Evolutionary conservation across 2,888 invertebrate species (phyloP).

Genomic region (Morpho achilles): DNA sequence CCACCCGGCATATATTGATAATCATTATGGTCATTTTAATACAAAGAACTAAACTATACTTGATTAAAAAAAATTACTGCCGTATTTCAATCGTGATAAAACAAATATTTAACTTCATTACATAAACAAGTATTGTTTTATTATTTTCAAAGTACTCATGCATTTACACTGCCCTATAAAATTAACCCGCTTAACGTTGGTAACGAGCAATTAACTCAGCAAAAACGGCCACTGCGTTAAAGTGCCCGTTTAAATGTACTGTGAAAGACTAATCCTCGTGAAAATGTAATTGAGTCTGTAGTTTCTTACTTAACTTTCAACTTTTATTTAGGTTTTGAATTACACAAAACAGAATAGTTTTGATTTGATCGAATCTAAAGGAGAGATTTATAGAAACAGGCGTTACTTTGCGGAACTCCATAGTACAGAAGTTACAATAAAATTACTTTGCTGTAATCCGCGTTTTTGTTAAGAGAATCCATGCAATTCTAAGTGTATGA

Average conservation of each 20-base stretch:
- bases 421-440: no score
- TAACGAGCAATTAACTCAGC: constrained; percentile 26
- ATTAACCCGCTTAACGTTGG: constrained; percentile 26
- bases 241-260: constrained; percentile 26
- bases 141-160: constrained; percentile 19
- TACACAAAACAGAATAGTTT: neutral
- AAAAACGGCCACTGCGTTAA: constrained; percentile 25
- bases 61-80: no score
- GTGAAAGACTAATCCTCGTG: constrained; percentile 25
- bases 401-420: no score
- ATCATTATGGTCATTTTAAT: no score
- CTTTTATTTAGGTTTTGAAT: constrained; percentile 10
- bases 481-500: no score
- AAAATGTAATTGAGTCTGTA: constrained; percentile 22
- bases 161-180: constrained; percentile 24
- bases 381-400: no score
- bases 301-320: constrained; percentile 17
- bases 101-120: constrained; percentile 5
- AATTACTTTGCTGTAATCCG: no score
- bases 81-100: no score
- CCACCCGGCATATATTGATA: no score
- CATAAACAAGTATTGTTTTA: constrained; percentile 8
- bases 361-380: no score
- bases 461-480: no score
- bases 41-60: no score